Evolutionary conservation across 2,113 vertebrate species (phyloP).

Genomic region (Elephas maximus): DNA sequence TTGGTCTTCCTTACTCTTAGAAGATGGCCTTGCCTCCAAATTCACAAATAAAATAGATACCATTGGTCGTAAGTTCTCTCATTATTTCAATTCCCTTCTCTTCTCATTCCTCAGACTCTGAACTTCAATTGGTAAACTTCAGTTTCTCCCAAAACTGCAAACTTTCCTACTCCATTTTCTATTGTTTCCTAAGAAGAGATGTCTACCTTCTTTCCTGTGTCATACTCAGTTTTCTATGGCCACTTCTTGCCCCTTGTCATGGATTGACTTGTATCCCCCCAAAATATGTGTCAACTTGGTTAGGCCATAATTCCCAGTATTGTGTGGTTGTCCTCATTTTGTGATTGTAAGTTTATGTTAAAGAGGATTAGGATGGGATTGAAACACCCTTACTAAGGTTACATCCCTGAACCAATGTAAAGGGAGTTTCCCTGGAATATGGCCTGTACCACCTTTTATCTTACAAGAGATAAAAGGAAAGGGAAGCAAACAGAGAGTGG

Average conservation of each 20-base stretch:
- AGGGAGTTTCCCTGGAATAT: no score
- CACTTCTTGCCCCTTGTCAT: neutral
- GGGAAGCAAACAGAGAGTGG: no score
- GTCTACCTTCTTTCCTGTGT: neutral
- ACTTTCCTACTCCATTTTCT: neutral
- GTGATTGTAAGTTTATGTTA: no score
- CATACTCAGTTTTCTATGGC: neutral
- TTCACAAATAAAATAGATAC: neutral
- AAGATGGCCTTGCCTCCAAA: neutral
- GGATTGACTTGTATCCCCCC: no score
- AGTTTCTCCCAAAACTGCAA: neutral
- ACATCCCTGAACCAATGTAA: no score
- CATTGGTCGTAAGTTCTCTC: neutral
- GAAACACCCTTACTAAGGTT: no score
- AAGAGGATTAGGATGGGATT: no score
- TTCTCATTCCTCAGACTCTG: neutral
- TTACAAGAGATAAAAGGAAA: no score
- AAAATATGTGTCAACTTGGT: no score
- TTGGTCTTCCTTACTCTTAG: neutral
- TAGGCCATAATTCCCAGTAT: no score
- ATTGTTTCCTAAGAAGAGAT: neutral
- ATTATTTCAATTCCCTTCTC: neutral
- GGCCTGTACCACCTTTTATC: no score
- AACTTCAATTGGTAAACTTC: neutral
- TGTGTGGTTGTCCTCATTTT: no score